Conservation (phyloP, 2,888 invertebrate genomes). For the Drosophila hamatofila region DNA sequence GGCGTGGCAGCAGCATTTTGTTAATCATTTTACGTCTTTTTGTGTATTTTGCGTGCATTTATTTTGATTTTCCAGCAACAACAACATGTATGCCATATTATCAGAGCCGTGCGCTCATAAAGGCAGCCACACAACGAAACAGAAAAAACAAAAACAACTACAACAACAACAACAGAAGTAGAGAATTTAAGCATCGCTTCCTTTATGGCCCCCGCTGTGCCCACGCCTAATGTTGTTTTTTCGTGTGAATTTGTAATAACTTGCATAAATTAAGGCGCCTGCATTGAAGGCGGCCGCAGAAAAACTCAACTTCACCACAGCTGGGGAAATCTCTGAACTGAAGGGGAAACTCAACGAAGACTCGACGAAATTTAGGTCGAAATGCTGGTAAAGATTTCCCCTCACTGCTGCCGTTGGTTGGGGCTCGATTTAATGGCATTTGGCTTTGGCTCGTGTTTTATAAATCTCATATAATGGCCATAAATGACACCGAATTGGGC, state of each 20-base stretch:
- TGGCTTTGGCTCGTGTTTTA: slow-evolving; percentile 49
- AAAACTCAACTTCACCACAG: slow-evolving; percentile 53
- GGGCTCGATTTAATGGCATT: slow-evolving; percentile 34
- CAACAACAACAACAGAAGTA: too few relatives aligned
- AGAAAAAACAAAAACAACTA: not conserved
- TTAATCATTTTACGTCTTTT: slow-evolving; percentile 67
- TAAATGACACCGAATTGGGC: slow-evolving; percentile 59
- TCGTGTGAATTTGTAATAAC: slow-evolving; percentile 81
- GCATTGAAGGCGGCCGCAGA: slow-evolving; percentile 30
- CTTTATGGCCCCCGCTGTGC: slow-evolving; percentile 51
- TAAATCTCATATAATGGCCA: slow-evolving; percentile 67
- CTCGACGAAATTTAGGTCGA: slow-evolving; percentile 42
- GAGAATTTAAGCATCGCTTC: slow-evolving; percentile 62
- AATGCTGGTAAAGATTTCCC: slow-evolving; percentile 31
- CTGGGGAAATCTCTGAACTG: not conserved
- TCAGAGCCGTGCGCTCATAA: slow-evolving; percentile 42
- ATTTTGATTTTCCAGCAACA: slow-evolving; percentile 43
- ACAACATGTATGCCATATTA: slow-evolving; percentile 28
- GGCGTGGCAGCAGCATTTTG: slow-evolving; percentile 36
- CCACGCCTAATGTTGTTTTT: slow-evolving; percentile 70
- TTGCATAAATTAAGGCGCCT: slow-evolving; percentile 75
- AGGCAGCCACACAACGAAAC: slow-evolving; percentile 35
- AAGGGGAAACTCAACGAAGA: slow-evolving; percentile 57
- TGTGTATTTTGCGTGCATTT: slow-evolving; percentile 44
- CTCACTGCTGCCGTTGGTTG: not conserved